These are phyloP conservation scores for Diceros bicornis DNA, from an alignment of 2,797 vertebrate species.

Conservation along the genomic window DNA sequence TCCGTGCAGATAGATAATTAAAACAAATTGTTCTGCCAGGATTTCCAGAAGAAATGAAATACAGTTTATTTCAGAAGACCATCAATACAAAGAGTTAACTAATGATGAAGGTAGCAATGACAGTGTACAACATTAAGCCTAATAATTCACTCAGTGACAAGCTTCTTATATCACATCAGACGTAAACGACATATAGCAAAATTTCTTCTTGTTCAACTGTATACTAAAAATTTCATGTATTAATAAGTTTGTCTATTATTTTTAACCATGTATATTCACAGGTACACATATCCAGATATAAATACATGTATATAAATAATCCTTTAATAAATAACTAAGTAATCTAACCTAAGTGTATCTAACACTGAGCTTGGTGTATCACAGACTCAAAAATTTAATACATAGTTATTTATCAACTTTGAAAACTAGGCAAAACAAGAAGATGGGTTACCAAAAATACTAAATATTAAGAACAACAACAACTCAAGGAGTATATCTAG, in stretches of 20 bases:
- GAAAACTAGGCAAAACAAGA: background rate
- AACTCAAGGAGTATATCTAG: background rate
- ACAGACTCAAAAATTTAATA: slow-evolving; percentile 42
- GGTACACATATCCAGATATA: background rate
- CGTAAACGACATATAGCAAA: slow-evolving; percentile 21
- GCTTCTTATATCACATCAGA: background rate
- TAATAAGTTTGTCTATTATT: background rate
- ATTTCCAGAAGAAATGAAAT: slow-evolving; percentile 57
- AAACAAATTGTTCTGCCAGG: slow-evolving; percentile 14
- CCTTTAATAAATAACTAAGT: slow-evolving; percentile 53
- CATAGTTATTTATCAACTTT: background rate
- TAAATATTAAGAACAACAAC: slow-evolving; percentile 26
- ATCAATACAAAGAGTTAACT: slow-evolving; percentile 9
- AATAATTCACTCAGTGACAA: slow-evolving; percentile 25
- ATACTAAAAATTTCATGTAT: background rate
- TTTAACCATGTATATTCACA: slow-evolving; percentile 31
- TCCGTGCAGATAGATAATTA: background rate
- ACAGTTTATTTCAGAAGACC: slow-evolving; percentile 33
- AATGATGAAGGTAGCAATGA: slow-evolving; percentile 30
- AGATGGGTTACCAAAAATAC: background rate
- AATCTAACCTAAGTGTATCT: background rate
- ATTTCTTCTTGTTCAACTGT: background rate
- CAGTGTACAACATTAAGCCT: background rate
- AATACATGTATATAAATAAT: background rate
- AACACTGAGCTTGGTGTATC: background rate